A percentile compares a stretch with the other conserved stretches of the same genome.
phyloP scores from a whole-genome alignment of 2,113 vertebrate species.

The Murina feae region DNA sequence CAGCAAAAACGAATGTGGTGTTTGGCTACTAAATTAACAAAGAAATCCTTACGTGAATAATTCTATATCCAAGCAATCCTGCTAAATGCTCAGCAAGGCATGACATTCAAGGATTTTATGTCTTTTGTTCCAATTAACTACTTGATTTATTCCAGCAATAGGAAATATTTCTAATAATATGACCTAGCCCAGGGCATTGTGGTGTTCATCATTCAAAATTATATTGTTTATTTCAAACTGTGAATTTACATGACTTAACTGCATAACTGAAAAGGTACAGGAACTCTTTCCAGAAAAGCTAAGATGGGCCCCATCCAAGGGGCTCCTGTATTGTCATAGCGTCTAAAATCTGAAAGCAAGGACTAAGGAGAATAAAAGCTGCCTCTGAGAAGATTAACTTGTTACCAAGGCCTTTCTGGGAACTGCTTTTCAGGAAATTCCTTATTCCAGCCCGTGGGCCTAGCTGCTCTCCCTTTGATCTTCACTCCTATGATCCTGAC shows the following conservation, averaged over 20 bases:
- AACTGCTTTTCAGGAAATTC: neutral
- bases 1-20: neutral
- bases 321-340: neutral
- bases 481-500: fast-evolving
- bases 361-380: neutral
- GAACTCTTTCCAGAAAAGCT: neutral
- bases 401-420: neutral
- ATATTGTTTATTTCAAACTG: conserved; percentile 2
- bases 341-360: neutral
- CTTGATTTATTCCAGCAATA: conserved; percentile 58
- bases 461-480: neutral
- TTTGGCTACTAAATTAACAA: conserved; percentile 27
- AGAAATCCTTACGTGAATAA: conserved; percentile 53
- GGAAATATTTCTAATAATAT: conserved; percentile 54
- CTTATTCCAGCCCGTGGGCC: neutral
- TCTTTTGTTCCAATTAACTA: conserved; percentile 69
- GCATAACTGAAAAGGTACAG: neutral
- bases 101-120: conserved; percentile 66
- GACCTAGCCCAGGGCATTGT: neutral
- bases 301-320: neutral
- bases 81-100: conserved; percentile 65
- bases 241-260: conserved; percentile 3
- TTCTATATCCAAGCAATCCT: conserved; percentile 52
- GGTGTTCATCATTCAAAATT: neutral
- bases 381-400: neutral